A percentile compares a stretch with the other conserved stretches of the same genome.
Conservation (phyloP, 2,888 invertebrate species). For the Eupithecia abbreviata region DNA sequence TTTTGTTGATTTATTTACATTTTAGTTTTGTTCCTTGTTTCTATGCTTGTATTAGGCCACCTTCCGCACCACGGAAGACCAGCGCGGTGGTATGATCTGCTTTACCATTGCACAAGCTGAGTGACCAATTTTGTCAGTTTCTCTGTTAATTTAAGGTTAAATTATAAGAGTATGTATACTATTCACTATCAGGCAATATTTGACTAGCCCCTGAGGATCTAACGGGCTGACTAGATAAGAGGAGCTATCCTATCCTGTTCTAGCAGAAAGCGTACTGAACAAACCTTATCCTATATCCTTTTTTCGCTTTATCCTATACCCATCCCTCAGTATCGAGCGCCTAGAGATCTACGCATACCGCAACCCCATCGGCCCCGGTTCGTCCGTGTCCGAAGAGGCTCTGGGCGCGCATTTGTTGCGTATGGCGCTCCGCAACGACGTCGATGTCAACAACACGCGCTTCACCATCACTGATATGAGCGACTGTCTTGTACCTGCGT, state of each 20-base stretch:
- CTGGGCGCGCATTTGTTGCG: slow-evolving; percentile 51
- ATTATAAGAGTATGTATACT: too few relatives aligned
- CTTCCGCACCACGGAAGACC: too few relatives aligned
- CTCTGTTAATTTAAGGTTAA: too few relatives aligned
- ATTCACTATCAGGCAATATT: not conserved
- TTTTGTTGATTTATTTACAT: too few relatives aligned
- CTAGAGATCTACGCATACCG: slow-evolving; percentile 69
- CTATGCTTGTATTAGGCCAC: too few relatives aligned
- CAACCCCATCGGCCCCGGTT: slow-evolving; percentile 38
- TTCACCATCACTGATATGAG: slow-evolving; percentile 60
- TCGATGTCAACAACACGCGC: slow-evolving; percentile 42
- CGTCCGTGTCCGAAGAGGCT: slow-evolving; percentile 25
- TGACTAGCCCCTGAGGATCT: not conserved
- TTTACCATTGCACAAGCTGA: too few relatives aligned
- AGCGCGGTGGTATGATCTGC: too few relatives aligned
- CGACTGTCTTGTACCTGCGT: slow-evolving; percentile 50
- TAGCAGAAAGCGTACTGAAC: not conserved
- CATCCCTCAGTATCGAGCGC: slow-evolving; percentile 62
- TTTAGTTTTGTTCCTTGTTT: too few relatives aligned
- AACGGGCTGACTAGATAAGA: not conserved
- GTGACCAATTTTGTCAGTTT: too few relatives aligned
- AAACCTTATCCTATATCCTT: slow-evolving; percentile 1
- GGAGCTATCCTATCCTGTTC: not conserved
- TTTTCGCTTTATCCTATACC: slow-evolving; percentile 6
- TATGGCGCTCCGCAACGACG: slow-evolving; percentile 52